Evolutionary conservation across 1,140 invertebrate species (phyloP), one percentile per base, ranked within the genome.

Genomic region (Cyclargus thomasi): DNA sequence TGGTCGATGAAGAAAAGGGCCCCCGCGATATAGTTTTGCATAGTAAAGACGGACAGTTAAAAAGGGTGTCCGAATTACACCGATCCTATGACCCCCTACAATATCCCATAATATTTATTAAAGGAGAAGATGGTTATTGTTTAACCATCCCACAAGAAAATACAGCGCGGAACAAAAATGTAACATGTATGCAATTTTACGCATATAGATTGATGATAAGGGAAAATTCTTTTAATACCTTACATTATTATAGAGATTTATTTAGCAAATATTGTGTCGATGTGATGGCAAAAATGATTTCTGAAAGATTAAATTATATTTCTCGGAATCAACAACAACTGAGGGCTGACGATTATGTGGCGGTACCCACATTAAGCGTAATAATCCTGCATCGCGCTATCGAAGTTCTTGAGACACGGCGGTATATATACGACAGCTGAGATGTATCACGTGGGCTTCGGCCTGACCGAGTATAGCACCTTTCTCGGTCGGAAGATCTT

Each of bases 21-120:
- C 71, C 69, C 59, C 69, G 74, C 22, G 74, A 83, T 75, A 83
- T 83, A 59, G 72, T 81, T 0, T 23, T 82, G 11, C 72, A 76
- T 35, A 64, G 68, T 63, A 76, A 75, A 75, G 72, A 81, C 55
- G 70, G 72, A 1, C 65, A 74, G 16, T 65, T 76, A 0, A 69
- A 78, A 73, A 57, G 71, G 65, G 71, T 76, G 3, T 75, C 74
- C 47, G 80, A 85, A 64, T 62, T 77, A 70, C 77, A 86, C 63
- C 64, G 78, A 17, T 74, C 79, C 0, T 83, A 82, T 74, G 83
- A 88, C 75, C 65, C 80, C 64, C 71, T 90, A 69, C 79, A 83
- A 67, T 87, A 90, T 77, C 80, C 83, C 0, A 16, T 88, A 62
- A 74, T 87, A 69, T 86, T 84, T 72, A 71, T 68, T 11, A 23